Base-by-base conservation (phyloP, 2,888 invertebrate species). In the Drosophila mettleri region DNA sequence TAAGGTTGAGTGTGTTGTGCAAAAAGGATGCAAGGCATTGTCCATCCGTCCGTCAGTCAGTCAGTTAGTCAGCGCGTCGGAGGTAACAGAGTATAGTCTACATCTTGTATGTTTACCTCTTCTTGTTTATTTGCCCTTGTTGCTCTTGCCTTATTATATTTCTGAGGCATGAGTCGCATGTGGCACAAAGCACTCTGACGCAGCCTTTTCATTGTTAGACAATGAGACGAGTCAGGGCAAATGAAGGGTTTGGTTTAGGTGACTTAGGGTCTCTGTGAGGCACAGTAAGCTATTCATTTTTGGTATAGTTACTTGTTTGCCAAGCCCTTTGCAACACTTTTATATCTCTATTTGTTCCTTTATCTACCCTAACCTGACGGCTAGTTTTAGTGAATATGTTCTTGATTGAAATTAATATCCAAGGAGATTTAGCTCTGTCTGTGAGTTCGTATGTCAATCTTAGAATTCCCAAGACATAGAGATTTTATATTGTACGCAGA, bases 121-220 rank as follows among this genome's bases (percentile, higher is more conserved):
- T 53, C 62, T 72, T 80, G 78, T 71, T 80, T 83, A 73, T 84
- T 84, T 83, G 76, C 71, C 66, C 66, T 69, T 80, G 77, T 61
- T 78, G 74, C 45, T 77, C 65, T 49, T 65, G 87, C 81, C 86
- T 86, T 82, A 84, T 86, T 83, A 86, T 84, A 81, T 83, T 81
- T 80, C 69, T 77, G 67, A 71, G 64, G 74, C 46, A 43, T 24
- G 43, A 74, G 61, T 69, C 60, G 74, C 74, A 83, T 59, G 65
- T 20, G 69, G 76, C 71, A 71, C 71, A 75, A 76, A 76, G 60
- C 59, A 60, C 55, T 70, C 54, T 55, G 52, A 63, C 59, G 62
- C 72, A 63, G 77, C 58, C 74, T 83, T 86, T 83, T 86, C 71
- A 86, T 86, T 80, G 81, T 86, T 74, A 68, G 74, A 77, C 74